Percentiles rank a stretch among this genome's conserved stretches.
Evolutionary conservation across 1,140 invertebrate genomes (phyloP).

Genomic region (Atopsyche davidsoni): DNA sequence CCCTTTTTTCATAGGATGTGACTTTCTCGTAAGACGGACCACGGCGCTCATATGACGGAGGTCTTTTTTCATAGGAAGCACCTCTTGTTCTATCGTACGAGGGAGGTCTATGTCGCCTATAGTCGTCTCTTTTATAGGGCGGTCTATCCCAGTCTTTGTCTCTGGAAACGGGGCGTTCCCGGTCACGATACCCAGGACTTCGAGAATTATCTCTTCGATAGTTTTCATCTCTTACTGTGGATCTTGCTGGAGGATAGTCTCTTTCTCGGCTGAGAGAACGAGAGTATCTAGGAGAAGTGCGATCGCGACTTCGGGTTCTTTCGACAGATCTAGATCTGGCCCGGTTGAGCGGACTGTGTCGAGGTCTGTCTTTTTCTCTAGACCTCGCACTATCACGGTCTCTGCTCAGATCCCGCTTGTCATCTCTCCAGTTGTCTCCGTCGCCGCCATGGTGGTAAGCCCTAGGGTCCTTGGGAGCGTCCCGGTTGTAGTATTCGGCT

Average conservation of each 20-base stretch:
- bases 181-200: conserved; percentile 40
- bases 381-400: conserved; percentile 41
- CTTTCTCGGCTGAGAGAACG: conserved; percentile 49
- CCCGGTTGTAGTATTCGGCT: conserved; percentile 49
- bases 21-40: conserved; percentile 38
- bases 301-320: conserved; percentile 36
- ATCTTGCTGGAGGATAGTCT: conserved; percentile 44
- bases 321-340: conserved; percentile 35
- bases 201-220: conserved; percentile 38
- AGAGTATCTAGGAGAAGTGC: conserved; percentile 44
- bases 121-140: conserved; percentile 48
- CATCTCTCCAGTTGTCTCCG: conserved; percentile 40
- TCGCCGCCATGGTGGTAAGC: conserved; percentile 53
- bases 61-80: conserved; percentile 31
- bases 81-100: conserved; percentile 39
- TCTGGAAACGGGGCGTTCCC: conserved; percentile 37
- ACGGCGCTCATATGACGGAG: conserved; percentile 22
- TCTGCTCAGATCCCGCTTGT: conserved; percentile 39
- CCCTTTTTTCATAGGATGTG: conserved; percentile 39
- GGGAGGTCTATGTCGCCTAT: conserved; percentile 41
- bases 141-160: conserved; percentile 46
- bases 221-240: conserved; percentile 44
- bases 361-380: conserved; percentile 37
- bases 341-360: conserved; percentile 31
- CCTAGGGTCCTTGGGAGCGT: conserved; percentile 53